Evolutionary conservation across 2,888 invertebrate species (phyloP).

Genomic region (Leptinotarsa juncta): DNA sequence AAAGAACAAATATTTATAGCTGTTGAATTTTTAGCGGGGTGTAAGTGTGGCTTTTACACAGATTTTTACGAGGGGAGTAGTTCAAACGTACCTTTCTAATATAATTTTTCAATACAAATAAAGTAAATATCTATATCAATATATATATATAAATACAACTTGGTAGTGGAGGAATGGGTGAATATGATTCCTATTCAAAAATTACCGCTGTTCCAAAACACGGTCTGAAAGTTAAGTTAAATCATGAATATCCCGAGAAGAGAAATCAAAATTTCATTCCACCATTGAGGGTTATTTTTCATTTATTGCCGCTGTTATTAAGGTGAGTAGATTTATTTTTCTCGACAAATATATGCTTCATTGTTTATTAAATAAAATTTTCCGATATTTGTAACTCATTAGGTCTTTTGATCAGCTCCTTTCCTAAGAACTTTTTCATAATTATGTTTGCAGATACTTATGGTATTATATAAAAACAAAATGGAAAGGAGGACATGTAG

Average conservation of each 20-base stretch:
- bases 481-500: conserved; percentile 74
- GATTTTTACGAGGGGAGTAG: neutral
- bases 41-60: neutral
- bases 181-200: neutral
- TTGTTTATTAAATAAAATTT: neutral
- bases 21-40: neutral
- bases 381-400: too few species aligned
- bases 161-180: neutral
- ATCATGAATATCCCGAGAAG: conserved; percentile 81
- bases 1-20: too few species aligned
- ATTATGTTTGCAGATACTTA: conserved; percentile 71
- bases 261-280: conserved; percentile 77
- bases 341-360: neutral
- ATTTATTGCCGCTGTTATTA: conserved; percentile 77
- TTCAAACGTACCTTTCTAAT: neutral
- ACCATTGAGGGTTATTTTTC: conserved; percentile 75
- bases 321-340: conserved; percentile 68
- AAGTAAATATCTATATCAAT: too few species aligned
- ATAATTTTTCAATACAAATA: neutral
- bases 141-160: neutral
- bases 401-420: too few species aligned
- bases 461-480: conserved; percentile 75
- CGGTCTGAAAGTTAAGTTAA: conserved; percentile 79
- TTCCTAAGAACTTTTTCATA: neutral
- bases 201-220: conserved; percentile 68